Evolutionary conservation across 1,140 invertebrate species (phyloP).

Genomic region (Dinothrombium tinctorium): DNA sequence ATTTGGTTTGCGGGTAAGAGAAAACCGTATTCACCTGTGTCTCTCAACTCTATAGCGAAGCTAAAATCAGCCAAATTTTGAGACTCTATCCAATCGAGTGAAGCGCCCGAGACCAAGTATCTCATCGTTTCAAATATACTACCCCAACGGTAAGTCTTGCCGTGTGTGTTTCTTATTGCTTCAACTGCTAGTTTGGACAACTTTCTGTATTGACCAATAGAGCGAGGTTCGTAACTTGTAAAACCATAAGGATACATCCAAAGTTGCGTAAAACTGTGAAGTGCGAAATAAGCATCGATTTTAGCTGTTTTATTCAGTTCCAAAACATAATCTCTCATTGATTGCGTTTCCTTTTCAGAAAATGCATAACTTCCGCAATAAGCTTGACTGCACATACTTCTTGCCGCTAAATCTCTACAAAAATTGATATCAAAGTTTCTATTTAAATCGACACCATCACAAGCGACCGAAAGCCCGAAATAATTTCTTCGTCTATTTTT

Average conservation of each 20-base stretch:
- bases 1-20: conserved; percentile 48
- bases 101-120: no score
- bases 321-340: conserved; percentile 29
- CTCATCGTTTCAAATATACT: no score
- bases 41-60: conserved; percentile 34
- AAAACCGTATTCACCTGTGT: conserved; percentile 60
- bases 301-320: neutral
- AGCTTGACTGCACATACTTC: conserved; percentile 62
- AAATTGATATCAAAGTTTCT: conserved; percentile 1
- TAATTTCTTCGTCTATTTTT: conserved; percentile 12
- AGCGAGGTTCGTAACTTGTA: neutral
- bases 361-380: conserved; percentile 29
- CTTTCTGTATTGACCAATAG: no score
- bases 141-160: no score
- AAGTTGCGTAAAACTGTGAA: neutral
- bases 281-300: neutral
- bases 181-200: no score
- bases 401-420: conserved; percentile 29
- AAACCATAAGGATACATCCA: conserved; percentile 1
- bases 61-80: conserved; percentile 20
- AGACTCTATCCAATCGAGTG: conserved; percentile 24
- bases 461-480: neutral
- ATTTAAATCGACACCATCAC: conserved; percentile 5
- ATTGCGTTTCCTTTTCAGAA: conserved; percentile 17
- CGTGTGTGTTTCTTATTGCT: no score